Percentiles rank a stretch among this genome's conserved stretches.
phyloP scores from a whole-genome alignment of 2,113 vertebrate species.

The Sinocyclocheilus grahami region DNA sequence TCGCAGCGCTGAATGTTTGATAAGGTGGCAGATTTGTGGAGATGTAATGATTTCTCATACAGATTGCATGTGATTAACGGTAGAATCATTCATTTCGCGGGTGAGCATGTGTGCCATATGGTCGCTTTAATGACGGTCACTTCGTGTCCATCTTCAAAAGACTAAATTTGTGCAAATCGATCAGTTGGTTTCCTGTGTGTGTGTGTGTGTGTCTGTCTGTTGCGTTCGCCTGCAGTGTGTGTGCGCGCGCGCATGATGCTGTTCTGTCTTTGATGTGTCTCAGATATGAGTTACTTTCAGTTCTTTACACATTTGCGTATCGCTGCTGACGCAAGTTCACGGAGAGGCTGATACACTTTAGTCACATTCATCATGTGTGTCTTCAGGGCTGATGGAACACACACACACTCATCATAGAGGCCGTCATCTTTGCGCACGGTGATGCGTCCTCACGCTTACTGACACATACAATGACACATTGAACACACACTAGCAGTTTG shows the following conservation, averaged over 20 bases:
- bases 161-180: slow-evolving; percentile 19
- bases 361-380: slow-evolving; percentile 16
- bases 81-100: not conserved
- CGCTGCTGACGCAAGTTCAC: slow-evolving; percentile 19
- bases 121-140: not conserved
- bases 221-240: slow-evolving; percentile 9
- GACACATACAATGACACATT: slow-evolving; percentile 15
- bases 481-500: slow-evolving; percentile 27
- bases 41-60: not conserved
- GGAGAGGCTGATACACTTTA: slow-evolving; percentile 40
- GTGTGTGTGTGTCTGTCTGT: slow-evolving; percentile 36
- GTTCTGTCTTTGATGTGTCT: slow-evolving; percentile 48
- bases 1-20: not conserved
- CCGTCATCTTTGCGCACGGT: slow-evolving; percentile 28
- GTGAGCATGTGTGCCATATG: not conserved
- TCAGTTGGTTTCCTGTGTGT: not conserved
- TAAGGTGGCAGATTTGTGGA: slow-evolving; percentile 35
- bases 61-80: not conserved
- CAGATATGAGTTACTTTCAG: slow-evolving; percentile 35
- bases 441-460: slow-evolving; percentile 30
- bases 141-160: not conserved
- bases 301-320: not conserved
- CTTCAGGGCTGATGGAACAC: slow-evolving; percentile 15
- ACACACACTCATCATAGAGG: slow-evolving; percentile 15
- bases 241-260: not conserved